Percentiles rank a stretch among this genome's conserved stretches.
phyloP scores from a whole-genome alignment of 2,888 invertebrate genomes.

The Drosophila quinaria region DNA sequence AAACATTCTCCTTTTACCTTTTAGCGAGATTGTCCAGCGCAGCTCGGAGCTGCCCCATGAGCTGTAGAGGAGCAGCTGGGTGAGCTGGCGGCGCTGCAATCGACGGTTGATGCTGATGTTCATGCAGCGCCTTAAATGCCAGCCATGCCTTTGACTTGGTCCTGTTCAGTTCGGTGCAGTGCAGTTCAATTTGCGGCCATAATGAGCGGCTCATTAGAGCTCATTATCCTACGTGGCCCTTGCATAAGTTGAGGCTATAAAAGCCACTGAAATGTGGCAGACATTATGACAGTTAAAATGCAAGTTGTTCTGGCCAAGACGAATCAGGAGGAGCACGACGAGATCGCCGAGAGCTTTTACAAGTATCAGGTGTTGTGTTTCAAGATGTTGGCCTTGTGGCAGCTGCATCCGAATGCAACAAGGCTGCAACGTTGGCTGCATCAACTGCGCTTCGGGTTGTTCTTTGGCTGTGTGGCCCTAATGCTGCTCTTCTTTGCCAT shows the following conservation, averaged over 20 bases:
- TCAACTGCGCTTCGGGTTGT: conserved; percentile 29
- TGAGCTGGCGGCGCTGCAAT: conserved; percentile 54
- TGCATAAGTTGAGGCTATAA: conserved; percentile 21
- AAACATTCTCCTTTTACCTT: too few relatives aligned
- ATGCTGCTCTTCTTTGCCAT: conserved; percentile 69
- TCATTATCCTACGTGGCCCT: conserved; percentile 44
- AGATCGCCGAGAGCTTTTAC: conserved; percentile 51
- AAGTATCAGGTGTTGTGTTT: conserved; percentile 63
- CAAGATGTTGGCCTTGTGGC: conserved; percentile 58
- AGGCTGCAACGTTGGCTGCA: conserved; percentile 23
- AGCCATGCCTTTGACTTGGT: conserved; percentile 65
- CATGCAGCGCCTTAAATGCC: conserved; percentile 61
- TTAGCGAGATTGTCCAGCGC: conserved; percentile 61
- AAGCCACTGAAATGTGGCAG: not conserved
- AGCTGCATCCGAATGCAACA: not conserved
- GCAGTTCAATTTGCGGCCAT: conserved; percentile 31
- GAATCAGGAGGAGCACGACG: conserved; percentile 29
- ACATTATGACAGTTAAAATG: not conserved
- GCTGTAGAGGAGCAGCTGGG: conserved; percentile 70
- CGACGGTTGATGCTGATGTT: conserved; percentile 64
- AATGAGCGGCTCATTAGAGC: conserved; percentile 50
- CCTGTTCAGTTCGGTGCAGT: conserved; percentile 68
- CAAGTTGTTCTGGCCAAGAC: conserved; percentile 21
- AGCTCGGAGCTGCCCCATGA: conserved; percentile 62
- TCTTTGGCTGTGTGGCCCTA: conserved; percentile 44